A percentile compares a stretch with the other conserved stretches of the same genome.
Evolutionary conservation across 53 echinoderm and acorn worm genomes (phyloP).

Genomic region (Paelopatides confundens): DNA sequence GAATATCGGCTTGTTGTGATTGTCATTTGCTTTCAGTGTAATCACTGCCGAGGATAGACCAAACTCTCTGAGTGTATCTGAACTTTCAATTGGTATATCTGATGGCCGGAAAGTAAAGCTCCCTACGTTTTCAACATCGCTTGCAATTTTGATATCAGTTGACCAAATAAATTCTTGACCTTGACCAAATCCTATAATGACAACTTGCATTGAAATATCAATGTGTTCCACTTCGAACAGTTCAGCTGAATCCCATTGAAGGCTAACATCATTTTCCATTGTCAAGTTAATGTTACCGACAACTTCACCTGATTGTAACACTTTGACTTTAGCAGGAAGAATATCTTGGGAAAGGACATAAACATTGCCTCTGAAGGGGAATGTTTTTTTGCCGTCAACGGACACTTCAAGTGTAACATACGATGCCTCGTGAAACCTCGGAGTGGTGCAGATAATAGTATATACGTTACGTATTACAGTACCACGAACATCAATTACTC

Average conservation of each 20-base stretch:
- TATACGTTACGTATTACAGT: not conserved
- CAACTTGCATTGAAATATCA: not conserved
- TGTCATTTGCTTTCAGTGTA: not conserved
- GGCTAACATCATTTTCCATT: not conserved
- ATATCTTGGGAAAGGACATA: conserved; percentile 57
- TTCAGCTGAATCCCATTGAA: conserved; percentile 39
- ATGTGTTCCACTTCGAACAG: not conserved
- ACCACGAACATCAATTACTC: not conserved
- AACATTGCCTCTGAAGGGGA: conserved; percentile 53
- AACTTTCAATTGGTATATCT: not conserved
- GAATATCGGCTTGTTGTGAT: not conserved
- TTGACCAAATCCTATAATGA: not conserved
- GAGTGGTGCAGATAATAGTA: conserved; percentile 46
- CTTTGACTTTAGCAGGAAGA: not conserved
- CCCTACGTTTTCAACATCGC: not conserved
- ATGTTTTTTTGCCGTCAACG: conserved; percentile 48
- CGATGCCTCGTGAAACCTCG: conserved; percentile 48
- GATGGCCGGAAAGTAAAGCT: not conserved
- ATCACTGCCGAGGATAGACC: too few relatives aligned
- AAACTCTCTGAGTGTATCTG: not conserved
- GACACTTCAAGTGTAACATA: conserved; percentile 49
- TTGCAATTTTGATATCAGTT: not conserved
- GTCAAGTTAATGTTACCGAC: not conserved
- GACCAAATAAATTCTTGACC: not conserved
- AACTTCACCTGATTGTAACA: not conserved